Base-by-base conservation (phyloP, 2,888 invertebrate species). In the Eristalis tenax region DNA sequence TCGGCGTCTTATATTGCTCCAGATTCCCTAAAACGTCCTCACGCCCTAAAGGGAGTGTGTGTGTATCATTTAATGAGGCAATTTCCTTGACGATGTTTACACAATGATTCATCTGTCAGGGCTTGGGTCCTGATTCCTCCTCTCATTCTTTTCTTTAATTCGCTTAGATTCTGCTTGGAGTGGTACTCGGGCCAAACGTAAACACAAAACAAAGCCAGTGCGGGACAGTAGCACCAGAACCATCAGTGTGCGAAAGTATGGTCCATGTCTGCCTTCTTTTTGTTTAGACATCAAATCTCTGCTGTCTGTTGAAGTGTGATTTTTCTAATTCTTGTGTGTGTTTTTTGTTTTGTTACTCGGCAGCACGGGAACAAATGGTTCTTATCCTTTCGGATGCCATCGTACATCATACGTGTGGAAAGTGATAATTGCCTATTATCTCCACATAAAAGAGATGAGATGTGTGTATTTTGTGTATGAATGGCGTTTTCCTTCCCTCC, bases 231-330 rank as follows among this genome's bases (percentile, higher is more conserved):
- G 74, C 40, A 32, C 40, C 38, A 11, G n/a, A 69, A 57, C 57
- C 76, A 69, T 40, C 13, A 65, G 61, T 75, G 75, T 83, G 87
- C 87, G 71, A 83, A 83, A 87, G 87, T 87, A 87, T 87, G 87
- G 87, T 75, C 83, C 87, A 83, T 83, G 83, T 87, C 87, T 87
- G 73, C 43, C 38, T 69, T 73, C 68, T 76, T 83, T 87, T 87
- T 87, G 87, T 87, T 87, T 87, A 83, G 87, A 80, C 83, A 87
- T 87, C 79, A 79, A 83, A 87, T 87, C 26, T 26, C 26, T 26
- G 26, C 3, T 26, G 26, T 26, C 83, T 76, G 83, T 83, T 87
- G 83, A 87, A 87, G 87, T 87, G 83, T 87, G 79, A 83, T 87
- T 83, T 83, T 76, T 71, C 83, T 43, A 50, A 50, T 50, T 50